Base-by-base conservation (phyloP, 2,113 vertebrate genomes). In the Poeciliopsis prolifica region DNA sequence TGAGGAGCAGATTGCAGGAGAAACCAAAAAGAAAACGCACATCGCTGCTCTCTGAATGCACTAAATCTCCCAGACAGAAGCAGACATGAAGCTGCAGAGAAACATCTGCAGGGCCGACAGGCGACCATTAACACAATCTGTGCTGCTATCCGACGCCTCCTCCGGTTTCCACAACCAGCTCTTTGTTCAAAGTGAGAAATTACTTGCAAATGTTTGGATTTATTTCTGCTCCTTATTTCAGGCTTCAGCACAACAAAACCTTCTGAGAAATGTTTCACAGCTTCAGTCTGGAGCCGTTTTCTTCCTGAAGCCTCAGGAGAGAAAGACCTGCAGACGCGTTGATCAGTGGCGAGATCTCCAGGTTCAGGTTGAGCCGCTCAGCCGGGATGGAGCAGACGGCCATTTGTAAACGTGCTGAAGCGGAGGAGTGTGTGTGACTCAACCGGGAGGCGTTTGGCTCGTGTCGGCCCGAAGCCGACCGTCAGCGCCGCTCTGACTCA, bases 91-190 rank as follows among this genome's bases (percentile, higher is more conserved):
- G 48, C 44, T 30, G 19, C 28, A 58, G 48, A 69, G 11, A 31
- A 81, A 75, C 66, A 72, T 77, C 73, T 79, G 65, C 72, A 73
- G 75, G 68, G 62, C 33, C 61, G 30, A 60, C n/a, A 64, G 51
- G 40, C 65, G 82, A 78, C 80, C 86, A 84, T 60, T 75, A 62
- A 77, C 69, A 72, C 85, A 85, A 75, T 85, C 79, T 81, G 86
- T 77, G 74, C 67, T 40, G 82, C 54, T 35, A 61, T 68, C 62
- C 44, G 62, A 77, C 72, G 63, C 61, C 77, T 54, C 5, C 22
- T 54, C 76, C 69, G 19, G 29, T 62, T 68, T 81, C 75, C 60
- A 80, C n/a, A 78, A 82, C 37, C 51, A 81, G 42, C 44, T 60
- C 33, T 65, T 78, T 74, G 88, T 83, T 85, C 74, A 86, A 84